Conservation (phyloP, 2,888 invertebrate species). For the Leistus spinibarbis region DNA sequence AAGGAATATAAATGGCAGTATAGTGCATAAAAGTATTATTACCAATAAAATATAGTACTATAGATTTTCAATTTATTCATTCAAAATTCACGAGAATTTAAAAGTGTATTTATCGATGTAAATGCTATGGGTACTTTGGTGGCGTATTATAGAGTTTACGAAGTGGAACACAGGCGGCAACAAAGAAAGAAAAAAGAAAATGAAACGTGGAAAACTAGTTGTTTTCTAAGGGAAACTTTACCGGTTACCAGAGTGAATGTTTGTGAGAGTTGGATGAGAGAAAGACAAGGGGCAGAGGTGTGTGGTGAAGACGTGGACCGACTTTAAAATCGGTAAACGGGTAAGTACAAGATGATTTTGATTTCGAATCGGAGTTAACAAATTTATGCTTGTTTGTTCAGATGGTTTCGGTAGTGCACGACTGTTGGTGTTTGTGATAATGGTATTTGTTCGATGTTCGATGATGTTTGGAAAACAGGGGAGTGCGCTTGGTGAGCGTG, state of each 20-base stretch:
- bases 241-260: background rate
- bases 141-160: background rate
- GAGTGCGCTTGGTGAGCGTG: background rate
- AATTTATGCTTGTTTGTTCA: slow-evolving; percentile 38
- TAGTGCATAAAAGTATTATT: background rate
- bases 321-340: background rate
- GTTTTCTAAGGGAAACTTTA: background rate
- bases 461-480: background rate
- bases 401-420: slow-evolving; percentile 17
- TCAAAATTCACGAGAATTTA: background rate
- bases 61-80: background rate
- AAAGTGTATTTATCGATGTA: background rate
- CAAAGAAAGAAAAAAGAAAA: background rate
- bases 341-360: slow-evolving; percentile 24
- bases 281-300: background rate
- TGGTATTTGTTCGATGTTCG: slow-evolving; percentile 25
- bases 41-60: background rate
- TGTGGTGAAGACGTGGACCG: no score
- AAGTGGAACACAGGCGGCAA: background rate
- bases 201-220: background rate
- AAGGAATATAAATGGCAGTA: background rate
- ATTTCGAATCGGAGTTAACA: slow-evolving; percentile 32
- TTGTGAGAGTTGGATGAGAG: background rate
- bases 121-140: background rate
- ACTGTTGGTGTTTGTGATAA: slow-evolving; percentile 32